Conservation (phyloP, 2,888 invertebrate species). For the Anagyrus pseudococci region DNA sequence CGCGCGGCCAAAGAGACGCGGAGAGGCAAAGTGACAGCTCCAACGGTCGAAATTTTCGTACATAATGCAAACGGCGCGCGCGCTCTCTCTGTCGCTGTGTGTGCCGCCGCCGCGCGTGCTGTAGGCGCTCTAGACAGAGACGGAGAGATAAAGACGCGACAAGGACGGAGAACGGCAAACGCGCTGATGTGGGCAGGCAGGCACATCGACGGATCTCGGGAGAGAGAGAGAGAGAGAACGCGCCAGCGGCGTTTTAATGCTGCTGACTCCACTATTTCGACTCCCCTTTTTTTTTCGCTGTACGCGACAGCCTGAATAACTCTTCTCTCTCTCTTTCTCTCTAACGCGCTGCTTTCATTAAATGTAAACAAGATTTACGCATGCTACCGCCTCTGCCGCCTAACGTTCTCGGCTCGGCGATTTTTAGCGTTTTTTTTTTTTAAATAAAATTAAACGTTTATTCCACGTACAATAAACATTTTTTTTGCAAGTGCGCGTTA, state of each 20-base stretch:
- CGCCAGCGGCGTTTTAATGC: slow-evolving; percentile 16
- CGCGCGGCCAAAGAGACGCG: slow-evolving; percentile 5
- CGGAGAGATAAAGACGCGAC: slow-evolving; percentile 8
- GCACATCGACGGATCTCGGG: slow-evolving; percentile 37
- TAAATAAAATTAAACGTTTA: too few species aligned
- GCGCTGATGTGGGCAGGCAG: slow-evolving; percentile 40
- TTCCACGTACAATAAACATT: too few species aligned
- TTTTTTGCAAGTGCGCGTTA: too few species aligned
- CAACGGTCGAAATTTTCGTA: slow-evolving; percentile 50
- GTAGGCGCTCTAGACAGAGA: too few species aligned
- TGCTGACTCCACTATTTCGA: slow-evolving; percentile 5
- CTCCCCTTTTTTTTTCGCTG: neutral
- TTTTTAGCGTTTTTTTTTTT: too few species aligned
- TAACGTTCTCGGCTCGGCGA: too few species aligned
- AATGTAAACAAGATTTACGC: slow-evolving; percentile 33
- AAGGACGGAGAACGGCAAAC: slow-evolving; percentile 33
- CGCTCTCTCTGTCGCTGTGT: too few species aligned
- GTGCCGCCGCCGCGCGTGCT: too few species aligned
- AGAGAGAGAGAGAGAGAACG: too few species aligned
- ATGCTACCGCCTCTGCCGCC: too few species aligned
- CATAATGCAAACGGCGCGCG: slow-evolving; percentile 26
- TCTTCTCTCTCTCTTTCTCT: slow-evolving; percentile 4
- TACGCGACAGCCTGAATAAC: neutral
- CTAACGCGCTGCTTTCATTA: slow-evolving; percentile 22
- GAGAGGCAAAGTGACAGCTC: slow-evolving; percentile 36